Evolutionary conservation across 2,888 invertebrate species (phyloP).

Genomic region (Tryphoninae sp.): DNA sequence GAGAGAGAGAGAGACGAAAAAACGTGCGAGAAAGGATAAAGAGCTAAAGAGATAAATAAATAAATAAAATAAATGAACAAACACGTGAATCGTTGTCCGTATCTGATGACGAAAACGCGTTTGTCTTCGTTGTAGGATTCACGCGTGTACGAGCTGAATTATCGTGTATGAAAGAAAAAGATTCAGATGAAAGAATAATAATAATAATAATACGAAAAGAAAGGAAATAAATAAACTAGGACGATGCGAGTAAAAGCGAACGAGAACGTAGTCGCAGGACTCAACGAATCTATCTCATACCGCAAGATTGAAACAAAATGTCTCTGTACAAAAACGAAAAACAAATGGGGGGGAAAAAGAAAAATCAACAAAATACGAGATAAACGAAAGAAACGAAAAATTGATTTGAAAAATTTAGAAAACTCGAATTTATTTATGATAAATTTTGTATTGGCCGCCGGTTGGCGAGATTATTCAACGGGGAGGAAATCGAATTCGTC

Average conservation of each 20-base stretch:
- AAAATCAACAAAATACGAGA: conserved; percentile 20
- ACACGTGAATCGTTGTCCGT: conserved; percentile 64
- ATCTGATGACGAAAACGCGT: conserved; percentile 62
- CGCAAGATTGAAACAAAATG: background rate
- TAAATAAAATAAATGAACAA: conserved; percentile 43
- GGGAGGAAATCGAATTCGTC: conserved; percentile 30
- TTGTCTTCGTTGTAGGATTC: conserved; percentile 64
- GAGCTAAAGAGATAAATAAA: conserved; percentile 40
- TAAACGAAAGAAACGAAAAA: background rate
- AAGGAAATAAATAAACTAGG: conserved; percentile 30
- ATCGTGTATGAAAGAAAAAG: conserved; percentile 45
- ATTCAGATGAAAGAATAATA: conserved; percentile 18
- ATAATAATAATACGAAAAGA: conserved; percentile 43
- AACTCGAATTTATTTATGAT: conserved; percentile 53
- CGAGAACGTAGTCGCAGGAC: background rate
- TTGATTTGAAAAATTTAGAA: background rate
- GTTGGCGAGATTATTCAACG: conserved; percentile 57
- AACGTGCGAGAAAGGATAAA: conserved; percentile 3
- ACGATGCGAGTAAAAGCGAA: conserved; percentile 20
- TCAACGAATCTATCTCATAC: conserved; percentile 7
- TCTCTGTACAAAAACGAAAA: background rate
- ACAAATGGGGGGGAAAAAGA: background rate
- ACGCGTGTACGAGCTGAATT: conserved; percentile 55
- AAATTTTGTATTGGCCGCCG: conserved; percentile 59
- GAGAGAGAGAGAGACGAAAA: conserved; percentile 28